phyloP scores from a whole-genome alignment of 1,140 invertebrate genomes.

The Cryptotermes secundus region DNA sequence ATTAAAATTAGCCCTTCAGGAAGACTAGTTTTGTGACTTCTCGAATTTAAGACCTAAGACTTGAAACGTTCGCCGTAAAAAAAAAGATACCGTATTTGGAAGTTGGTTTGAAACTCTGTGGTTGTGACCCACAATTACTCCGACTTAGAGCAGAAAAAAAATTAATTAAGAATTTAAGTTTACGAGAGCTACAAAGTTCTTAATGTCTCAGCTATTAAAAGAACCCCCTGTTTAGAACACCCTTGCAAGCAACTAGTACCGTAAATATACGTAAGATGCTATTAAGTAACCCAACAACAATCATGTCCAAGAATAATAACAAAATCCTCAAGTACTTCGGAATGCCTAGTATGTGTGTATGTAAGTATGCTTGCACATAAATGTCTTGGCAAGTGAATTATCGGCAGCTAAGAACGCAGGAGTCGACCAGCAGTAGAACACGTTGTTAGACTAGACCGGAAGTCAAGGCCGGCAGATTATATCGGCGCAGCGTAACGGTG shows the following conservation, averaged over 20 bases:
- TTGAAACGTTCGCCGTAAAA: background rate
- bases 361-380: slow-evolving; percentile 4
- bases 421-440: background rate
- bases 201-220: background rate
- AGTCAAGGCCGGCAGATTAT: background rate
- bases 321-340: background rate
- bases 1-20: background rate
- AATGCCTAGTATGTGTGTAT: background rate
- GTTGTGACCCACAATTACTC: background rate
- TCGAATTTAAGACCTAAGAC: background rate
- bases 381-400: slow-evolving; percentile 13
- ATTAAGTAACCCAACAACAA: slow-evolving; percentile 12
- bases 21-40: background rate
- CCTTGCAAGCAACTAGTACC: background rate
- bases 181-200: background rate
- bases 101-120: background rate
- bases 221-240: background rate
- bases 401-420: background rate
- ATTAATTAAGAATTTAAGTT: background rate
- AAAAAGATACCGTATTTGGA: background rate
- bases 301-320: slow-evolving; percentile 4
- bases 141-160: background rate
- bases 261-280: background rate
- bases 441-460: background rate
- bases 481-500: background rate